phyloP scores from a whole-genome alignment of 2,888 invertebrate species.

The Piscicola geometra region DNA sequence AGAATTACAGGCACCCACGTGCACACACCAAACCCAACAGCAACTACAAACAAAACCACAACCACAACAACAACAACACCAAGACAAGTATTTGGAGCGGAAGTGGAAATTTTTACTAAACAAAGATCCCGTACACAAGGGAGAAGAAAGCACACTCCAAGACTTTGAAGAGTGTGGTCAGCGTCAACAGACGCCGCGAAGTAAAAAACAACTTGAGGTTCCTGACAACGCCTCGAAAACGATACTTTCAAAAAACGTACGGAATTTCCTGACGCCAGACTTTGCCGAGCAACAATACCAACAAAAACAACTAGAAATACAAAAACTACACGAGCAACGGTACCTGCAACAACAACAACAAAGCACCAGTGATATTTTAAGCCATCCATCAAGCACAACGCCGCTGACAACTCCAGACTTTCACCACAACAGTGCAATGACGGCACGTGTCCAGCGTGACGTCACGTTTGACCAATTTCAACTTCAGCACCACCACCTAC shows the following conservation, averaged over 20 bases:
- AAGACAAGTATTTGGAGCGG: not conserved
- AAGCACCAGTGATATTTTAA: constrained; percentile 6
- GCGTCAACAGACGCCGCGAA: not conserved
- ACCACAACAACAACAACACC: not conserved
- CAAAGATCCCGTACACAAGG: not conserved
- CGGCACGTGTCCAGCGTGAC: not conserved
- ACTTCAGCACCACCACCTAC: constrained; percentile 57
- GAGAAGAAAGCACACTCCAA: not conserved
- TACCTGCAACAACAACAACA: constrained; percentile 1
- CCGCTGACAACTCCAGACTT: not conserved
- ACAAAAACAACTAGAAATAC: not conserved
- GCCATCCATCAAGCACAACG: not conserved
- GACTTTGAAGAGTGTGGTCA: too few relatives aligned
- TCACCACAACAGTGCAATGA: not conserved
- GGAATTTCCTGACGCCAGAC: not conserved
- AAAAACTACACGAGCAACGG: not conserved
- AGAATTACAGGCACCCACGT: not conserved
- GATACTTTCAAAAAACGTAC: not conserved
- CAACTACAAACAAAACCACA: too few relatives aligned
- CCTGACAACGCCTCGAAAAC: not conserved
- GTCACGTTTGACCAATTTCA: constrained; percentile 39
- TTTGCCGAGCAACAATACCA: not conserved
- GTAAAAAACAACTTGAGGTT: not conserved
- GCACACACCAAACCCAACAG: not conserved
- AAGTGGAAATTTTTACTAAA: not conserved